Conservation (phyloP, 1,140 invertebrate genomes). For the Drosophila persimilis region DNA sequence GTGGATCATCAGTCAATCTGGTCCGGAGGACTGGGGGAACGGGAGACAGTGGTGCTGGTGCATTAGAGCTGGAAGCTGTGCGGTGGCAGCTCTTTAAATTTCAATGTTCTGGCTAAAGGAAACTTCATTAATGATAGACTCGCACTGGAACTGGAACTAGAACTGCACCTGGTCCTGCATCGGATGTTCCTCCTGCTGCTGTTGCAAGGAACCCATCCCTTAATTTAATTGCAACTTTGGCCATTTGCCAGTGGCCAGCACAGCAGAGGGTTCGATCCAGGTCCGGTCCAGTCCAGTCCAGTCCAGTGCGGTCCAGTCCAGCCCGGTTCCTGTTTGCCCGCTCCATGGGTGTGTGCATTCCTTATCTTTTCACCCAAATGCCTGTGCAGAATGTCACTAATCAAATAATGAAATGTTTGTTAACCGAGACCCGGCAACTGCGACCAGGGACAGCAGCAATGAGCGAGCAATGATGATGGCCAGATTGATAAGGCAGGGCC, state of each 20-base stretch:
- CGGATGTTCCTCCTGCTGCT: background rate
- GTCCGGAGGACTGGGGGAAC: no score
- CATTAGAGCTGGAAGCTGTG: background rate
- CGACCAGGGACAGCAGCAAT: conserved; percentile 24
- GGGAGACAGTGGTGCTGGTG: no score
- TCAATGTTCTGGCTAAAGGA: conserved; percentile 29
- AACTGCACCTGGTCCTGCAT: background rate
- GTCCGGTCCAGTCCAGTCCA: background rate
- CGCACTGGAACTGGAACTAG: background rate
- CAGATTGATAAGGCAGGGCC: conserved; percentile 43
- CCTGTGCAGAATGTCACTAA: conserved; percentile 75
- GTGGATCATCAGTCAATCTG: conserved; percentile 19
- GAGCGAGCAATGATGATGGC: conserved; percentile 53
- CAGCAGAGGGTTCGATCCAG: background rate
- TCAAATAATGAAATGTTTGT: conserved; percentile 76
- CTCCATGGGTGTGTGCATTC: conserved; percentile 31
- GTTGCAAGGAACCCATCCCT: conserved; percentile 33
- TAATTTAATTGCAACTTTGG: conserved; percentile 65
- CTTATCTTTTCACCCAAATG: conserved; percentile 77
- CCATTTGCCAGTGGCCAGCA: conserved; percentile 36
- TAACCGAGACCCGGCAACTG: conserved; percentile 37
- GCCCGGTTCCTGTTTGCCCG: conserved; percentile 23
- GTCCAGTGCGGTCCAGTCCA: conserved; percentile 1
- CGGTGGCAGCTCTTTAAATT: conserved; percentile 19
- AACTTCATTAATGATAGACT: conserved; percentile 59